phyloP scores from a whole-genome alignment of 1,140 invertebrate genomes.

The Meloidogyne chitwoodi region DNA sequence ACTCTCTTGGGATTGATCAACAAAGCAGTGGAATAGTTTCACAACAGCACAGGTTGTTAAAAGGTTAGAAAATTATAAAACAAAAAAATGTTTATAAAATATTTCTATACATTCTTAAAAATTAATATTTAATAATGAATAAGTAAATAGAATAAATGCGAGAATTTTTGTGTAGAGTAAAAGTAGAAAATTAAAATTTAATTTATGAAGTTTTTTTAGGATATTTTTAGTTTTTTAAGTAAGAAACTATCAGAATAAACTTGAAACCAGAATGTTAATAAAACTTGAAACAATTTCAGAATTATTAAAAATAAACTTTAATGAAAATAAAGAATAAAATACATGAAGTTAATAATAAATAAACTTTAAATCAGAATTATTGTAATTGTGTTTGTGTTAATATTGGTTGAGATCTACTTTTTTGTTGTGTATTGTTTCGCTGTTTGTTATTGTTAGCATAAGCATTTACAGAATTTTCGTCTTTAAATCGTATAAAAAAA shows the following conservation, averaged over 20 bases:
- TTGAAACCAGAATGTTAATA: neutral
- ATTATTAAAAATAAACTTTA: too few species aligned
- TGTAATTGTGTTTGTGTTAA: neutral
- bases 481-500: constrained; percentile 13
- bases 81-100: neutral
- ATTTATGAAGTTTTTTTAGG: too few species aligned
- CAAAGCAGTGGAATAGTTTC: neutral
- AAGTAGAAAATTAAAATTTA: too few species aligned
- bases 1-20: neutral
- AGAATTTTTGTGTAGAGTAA: too few species aligned
- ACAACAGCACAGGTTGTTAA: neutral
- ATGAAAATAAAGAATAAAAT: too few species aligned
- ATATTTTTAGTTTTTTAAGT: neutral
- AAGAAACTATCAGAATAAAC: neutral
- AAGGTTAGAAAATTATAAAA: neutral
- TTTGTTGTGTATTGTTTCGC: neutral
- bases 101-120: too few species aligned
- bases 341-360: neutral
- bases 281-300: too few species aligned
- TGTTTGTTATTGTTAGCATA: neutral
- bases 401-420: neutral
- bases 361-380: neutral
- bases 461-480: neutral
- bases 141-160: too few species aligned
- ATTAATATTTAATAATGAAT: too few species aligned